Evolutionary conservation across 53 echinoderm and acorn worm species (phyloP).

Genomic region (Paracentrotus lividus): DNA sequence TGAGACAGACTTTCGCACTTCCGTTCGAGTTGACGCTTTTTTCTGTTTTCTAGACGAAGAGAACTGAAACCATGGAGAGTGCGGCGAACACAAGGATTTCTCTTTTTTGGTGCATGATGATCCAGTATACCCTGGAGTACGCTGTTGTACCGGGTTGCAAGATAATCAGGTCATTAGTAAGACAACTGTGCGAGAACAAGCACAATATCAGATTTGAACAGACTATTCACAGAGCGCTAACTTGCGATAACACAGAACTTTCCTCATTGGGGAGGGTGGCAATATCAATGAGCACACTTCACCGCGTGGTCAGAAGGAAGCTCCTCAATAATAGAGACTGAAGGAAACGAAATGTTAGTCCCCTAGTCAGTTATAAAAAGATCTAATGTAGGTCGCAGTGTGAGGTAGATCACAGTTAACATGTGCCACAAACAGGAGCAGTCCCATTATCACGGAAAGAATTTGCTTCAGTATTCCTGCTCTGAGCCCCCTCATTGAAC

Average conservation of each 20-base stretch:
- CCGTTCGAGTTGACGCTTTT: constrained; percentile 31
- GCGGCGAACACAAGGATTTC: constrained; percentile 43
- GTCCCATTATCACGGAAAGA: constrained; percentile 56
- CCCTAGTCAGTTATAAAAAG: background rate
- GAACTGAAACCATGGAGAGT: constrained; percentile 70
- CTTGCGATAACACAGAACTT: background rate
- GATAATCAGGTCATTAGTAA: constrained; percentile 19
- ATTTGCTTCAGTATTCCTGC: background rate
- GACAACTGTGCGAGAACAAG: background rate
- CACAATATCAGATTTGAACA: constrained; percentile 24
- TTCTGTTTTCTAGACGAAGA: constrained; percentile 40
- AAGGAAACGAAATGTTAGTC: background rate
- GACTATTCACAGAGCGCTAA: constrained; percentile 4
- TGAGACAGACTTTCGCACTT: constrained; percentile 61
- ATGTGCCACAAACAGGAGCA: constrained; percentile 53
- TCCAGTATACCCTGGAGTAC: background rate
- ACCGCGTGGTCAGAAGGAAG: constrained; percentile 11
- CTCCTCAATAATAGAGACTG: background rate
- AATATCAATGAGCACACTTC: constrained; percentile 14
- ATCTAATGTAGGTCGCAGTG: background rate
- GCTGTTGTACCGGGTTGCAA: constrained; percentile 16
- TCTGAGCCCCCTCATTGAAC: constrained; percentile 51
- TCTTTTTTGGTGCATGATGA: constrained; percentile 36
- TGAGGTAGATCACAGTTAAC: constrained; percentile 50
- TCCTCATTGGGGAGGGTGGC: background rate